Evolutionary conservation across 2,797 vertebrate species (phyloP).

Genomic region (Hipposideros larvatus): DNA sequence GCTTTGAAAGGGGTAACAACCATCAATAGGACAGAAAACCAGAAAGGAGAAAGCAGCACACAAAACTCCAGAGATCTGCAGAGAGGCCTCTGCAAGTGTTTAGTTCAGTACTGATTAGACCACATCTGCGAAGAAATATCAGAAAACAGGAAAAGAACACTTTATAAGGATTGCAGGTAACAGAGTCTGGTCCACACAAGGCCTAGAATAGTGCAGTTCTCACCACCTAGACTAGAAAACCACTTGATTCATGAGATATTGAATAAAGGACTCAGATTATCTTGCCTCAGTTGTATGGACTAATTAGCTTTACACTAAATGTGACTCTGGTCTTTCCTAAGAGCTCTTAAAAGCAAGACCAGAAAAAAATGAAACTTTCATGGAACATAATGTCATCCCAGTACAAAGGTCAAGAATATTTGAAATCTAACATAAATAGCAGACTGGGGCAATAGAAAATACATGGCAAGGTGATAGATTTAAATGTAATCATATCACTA

Average conservation of each 20-base stretch:
- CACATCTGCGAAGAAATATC: background rate
- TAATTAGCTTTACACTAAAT: background rate
- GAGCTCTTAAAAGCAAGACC: background rate
- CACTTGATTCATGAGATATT: background rate
- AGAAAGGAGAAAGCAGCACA: background rate
- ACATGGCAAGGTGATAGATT: background rate
- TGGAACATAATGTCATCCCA: background rate
- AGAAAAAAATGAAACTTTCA: slow-evolving; percentile 3
- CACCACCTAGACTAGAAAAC: background rate
- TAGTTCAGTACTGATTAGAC: background rate
- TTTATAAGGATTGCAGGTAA: background rate
- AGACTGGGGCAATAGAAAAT: background rate
- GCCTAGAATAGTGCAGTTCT: background rate
- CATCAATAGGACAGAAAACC: background rate
- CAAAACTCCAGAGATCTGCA: background rate
- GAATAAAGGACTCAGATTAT: background rate
- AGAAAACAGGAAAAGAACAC: background rate
- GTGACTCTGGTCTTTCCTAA: background rate
- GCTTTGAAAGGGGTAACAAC: background rate
- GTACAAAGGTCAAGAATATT: background rate
- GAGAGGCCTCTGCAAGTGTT: too few relatives aligned
- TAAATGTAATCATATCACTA: background rate
- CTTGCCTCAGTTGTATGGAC: background rate
- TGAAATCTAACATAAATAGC: background rate
- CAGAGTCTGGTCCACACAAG: background rate